Evolutionary conservation across 2,113 vertebrate species (phyloP).

Genomic region (Gallinago paraguaiae): DNA sequence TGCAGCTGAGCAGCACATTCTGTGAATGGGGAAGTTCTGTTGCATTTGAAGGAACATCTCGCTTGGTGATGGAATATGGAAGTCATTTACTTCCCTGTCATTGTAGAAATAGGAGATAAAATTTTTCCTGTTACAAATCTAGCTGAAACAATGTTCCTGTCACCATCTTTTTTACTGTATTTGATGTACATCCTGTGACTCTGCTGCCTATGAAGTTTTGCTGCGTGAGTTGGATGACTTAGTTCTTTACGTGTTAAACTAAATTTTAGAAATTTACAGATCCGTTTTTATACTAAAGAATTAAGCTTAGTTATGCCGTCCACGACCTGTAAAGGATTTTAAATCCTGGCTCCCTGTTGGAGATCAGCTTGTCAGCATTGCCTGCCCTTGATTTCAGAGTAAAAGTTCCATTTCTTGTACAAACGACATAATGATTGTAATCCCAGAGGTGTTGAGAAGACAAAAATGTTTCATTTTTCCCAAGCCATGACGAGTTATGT

Average conservation of each 20-base stretch:
- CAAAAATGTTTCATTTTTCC: background rate
- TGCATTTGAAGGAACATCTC: background rate
- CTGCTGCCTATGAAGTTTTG: constrained; percentile 22
- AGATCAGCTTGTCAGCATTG: background rate
- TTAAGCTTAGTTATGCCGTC: background rate
- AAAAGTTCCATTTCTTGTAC: constrained; percentile 2
- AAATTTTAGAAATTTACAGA: background rate
- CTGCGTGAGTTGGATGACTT: background rate
- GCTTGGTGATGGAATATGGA: background rate
- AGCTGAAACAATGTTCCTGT: background rate
- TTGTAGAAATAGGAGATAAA: background rate
- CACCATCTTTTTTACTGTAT: constrained; percentile 27
- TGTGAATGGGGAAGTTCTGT: background rate
- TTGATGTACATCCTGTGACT: constrained; percentile 32
- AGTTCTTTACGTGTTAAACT: constrained; percentile 17
- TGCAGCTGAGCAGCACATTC: background rate
- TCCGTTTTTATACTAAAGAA: background rate
- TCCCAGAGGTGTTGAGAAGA: constrained; percentile 10
- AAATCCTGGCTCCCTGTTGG: background rate
- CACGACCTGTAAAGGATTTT: background rate
- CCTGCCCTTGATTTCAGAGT: background rate
- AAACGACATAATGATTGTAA: constrained; percentile 62
- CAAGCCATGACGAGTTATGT: background rate
- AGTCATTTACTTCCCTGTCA: background rate
- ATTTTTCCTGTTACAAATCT: background rate